phyloP scores from a whole-genome alignment of 1,140 invertebrate genomes.

The Scaptomyza montana region DNA sequence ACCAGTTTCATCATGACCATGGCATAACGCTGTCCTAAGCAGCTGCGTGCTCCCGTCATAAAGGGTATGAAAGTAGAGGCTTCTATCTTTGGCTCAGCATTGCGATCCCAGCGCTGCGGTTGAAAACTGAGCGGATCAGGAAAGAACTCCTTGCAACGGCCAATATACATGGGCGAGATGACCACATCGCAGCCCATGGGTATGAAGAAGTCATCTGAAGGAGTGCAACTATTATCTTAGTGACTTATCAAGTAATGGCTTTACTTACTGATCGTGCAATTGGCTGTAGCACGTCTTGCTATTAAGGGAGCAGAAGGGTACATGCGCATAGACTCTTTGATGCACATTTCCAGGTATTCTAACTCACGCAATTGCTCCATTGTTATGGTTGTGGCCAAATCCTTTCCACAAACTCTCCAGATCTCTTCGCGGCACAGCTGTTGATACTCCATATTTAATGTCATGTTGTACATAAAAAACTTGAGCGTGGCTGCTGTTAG shows the following conservation, averaged over 20 bases:
- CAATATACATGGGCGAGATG: slow-evolving; percentile 67
- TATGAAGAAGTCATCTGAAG: slow-evolving; percentile 61
- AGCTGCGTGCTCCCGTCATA: slow-evolving; percentile 88
- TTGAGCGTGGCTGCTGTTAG: slow-evolving; percentile 59
- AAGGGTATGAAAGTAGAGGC: slow-evolving; percentile 87
- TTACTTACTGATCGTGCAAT: slow-evolving; percentile 65
- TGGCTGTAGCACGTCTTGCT: slow-evolving; percentile 84
- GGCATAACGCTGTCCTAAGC: slow-evolving; percentile 85
- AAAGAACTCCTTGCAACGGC: slow-evolving; percentile 84
- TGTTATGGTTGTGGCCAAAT: slow-evolving; percentile 78
- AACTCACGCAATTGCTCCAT: slow-evolving; percentile 85
- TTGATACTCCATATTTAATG: slow-evolving; percentile 82
- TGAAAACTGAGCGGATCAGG: slow-evolving; percentile 89
- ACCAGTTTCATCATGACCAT: slow-evolving; percentile 71
- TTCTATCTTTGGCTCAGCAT: slow-evolving; percentile 81
- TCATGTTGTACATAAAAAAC: slow-evolving; percentile 73
- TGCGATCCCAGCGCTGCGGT: slow-evolving; percentile 88
- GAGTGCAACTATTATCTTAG: too few species aligned
- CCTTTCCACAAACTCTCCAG: slow-evolving; percentile 85
- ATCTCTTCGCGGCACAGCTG: slow-evolving; percentile 86
- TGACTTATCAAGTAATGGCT: too few species aligned
- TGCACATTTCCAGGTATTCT: slow-evolving; percentile 86
- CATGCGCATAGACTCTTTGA: slow-evolving; percentile 89
- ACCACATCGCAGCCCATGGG: slow-evolving; percentile 62
- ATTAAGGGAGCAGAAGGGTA: slow-evolving; percentile 93